Evolutionary conservation across 2,797 vertebrate genomes (phyloP), one percentile per base, ranked within the genome.

Genomic region (Rhynchonycteris naso): DNA sequence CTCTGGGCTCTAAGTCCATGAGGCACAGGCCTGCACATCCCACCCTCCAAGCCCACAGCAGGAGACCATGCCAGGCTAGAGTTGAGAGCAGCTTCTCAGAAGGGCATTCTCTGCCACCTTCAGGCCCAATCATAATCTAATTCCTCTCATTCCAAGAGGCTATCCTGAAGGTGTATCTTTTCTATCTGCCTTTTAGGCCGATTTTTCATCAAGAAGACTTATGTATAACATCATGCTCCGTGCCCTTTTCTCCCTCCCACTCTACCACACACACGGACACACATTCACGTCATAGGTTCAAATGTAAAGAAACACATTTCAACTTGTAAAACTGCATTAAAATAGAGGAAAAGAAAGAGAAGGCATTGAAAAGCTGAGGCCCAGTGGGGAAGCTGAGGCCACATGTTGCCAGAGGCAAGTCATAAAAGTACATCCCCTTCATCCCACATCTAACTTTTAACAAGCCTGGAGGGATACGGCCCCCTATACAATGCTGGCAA

Each of bases 281-380:
- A 89, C 15, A 54, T 38, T 76, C 7, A 43, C n/a, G 2, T 43
- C 18, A 52, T 8, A 71, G 88, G 7, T 68, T 91, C 75, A 89
- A 69, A 66, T 65, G n/a, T 75, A 90, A 90, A 50, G 54, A 28
- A 82, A 91, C 6, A 14, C 33, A 80, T 89, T 86, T 92, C 89
- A 90, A 83, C 21, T 88, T 92, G 26, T 47, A 33, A 95, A 82
- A 91, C 91, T 88, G 38, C 24, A 90, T 35, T 84, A 79, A 84
- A 66, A 92, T 9, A 50, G 33, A 88, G 43, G 18, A 69, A 54
- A 33, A 83, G 28, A 76, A 94, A 63, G 22, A 89, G 38, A 87
- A 89, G 94, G 66, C 50, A 54, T 1, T 24, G 54, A 88, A 95
- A 91, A 92, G 18, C 38, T 90, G 92, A 90, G 30, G n/a, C n/a